phyloP scores from a whole-genome alignment of 2,797 vertebrate genomes.

The Petrocephalus schoutedeni region DNA sequence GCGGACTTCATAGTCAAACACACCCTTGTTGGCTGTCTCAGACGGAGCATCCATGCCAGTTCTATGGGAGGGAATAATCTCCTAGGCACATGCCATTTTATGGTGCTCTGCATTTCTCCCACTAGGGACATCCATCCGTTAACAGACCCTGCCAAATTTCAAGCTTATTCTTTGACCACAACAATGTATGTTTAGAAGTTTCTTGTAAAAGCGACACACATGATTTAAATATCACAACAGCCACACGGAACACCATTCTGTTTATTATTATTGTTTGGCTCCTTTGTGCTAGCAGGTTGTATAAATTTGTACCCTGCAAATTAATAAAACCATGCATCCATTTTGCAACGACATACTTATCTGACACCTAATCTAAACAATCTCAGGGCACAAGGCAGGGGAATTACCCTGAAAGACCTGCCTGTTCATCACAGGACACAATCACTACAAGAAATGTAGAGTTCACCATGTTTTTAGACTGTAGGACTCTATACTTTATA shows the following conservation, averaged over 20 bases:
- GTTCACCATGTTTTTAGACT: neutral
- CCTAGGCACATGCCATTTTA: neutral
- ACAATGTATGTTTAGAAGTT: neutral
- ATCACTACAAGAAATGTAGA: neutral
- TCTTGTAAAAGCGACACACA: constrained; percentile 2
- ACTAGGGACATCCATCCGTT: neutral
- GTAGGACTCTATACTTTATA: neutral
- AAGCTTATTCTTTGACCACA: neutral
- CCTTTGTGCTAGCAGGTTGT: neutral
- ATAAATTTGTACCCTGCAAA: neutral
- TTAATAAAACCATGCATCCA: neutral
- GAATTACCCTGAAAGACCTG: neutral
- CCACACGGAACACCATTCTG: neutral
- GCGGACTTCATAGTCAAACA: constrained; percentile 85
- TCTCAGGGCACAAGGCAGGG: neutral
- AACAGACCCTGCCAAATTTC: neutral
- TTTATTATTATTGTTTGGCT: neutral
- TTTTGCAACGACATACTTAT: neutral
- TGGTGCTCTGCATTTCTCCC: neutral
- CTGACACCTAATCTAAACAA: neutral
- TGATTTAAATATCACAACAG: neutral
- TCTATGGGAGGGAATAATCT: constrained; percentile 46
- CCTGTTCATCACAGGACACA: neutral
- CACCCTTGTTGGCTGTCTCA: constrained; percentile 85
- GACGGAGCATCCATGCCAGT: constrained; percentile 85